Base-by-base conservation (phyloP, 2,113 vertebrate species). In the Chionomys nivalis region DNA sequence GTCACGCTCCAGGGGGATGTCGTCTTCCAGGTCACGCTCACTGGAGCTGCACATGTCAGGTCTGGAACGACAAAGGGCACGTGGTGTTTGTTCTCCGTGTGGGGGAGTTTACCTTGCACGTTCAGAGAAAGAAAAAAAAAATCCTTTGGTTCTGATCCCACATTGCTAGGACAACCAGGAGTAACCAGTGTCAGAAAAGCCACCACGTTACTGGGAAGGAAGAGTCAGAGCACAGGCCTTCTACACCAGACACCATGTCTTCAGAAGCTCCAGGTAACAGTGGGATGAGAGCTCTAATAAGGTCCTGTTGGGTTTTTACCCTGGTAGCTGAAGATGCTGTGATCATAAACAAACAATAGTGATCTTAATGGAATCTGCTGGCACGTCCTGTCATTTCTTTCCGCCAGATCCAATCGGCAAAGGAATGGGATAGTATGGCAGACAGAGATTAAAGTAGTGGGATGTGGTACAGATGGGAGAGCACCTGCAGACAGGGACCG, bases 1-100 rank as follows among this genome's bases (percentile, higher is more conserved):
- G n/a, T n/a, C n/a, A n/a, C n/a, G n/a, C 1, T 98, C 97, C 93
- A 98, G 89, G 0, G 83, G 79, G 63, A 98, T 87, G 63, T 98
- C 98, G n/a, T n/a, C n/a, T 85, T 98, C 98, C 97, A 98, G 97
- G 19, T 92, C 94, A 49, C 49, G 58, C 3, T 39, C 7, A 21
- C 87, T 90, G 85, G 87, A 16, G 0, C 61, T 97, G 76, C 88
- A 91, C 98, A 98, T 98, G 96, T 16, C 4, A 10, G 24, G 11
- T 89, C 98, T 98, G 97, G 39, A 98, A 97, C 0, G 55, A 97
- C 81, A 97, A 70, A 91, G 10, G 65, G 16, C 90, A n/a, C 52
- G 47, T 26, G 0, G 0, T 23, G 14, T 36, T 42, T 28, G 14
- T 36, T 47, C 16, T 23, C 2, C 4, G 5, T 14, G 23, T 0